Conservation (phyloP, 1,140 invertebrate species). For the Geopemphigus sp. region DNA sequence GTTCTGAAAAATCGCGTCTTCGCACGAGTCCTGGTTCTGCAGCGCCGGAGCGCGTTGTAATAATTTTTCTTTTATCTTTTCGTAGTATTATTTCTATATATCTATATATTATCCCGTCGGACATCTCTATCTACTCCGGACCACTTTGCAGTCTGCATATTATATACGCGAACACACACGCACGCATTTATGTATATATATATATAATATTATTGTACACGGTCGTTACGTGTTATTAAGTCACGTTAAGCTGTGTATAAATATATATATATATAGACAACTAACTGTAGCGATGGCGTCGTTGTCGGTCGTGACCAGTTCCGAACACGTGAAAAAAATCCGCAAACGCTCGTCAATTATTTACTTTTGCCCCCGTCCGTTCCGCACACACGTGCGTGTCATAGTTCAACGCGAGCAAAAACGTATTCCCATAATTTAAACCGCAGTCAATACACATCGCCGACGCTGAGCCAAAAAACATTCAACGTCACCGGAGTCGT, state of each 20-base stretch:
- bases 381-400: neutral
- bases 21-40: neutral
- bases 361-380: neutral
- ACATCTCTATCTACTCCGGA: constrained; percentile 27
- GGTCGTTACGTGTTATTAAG: constrained; percentile 20
- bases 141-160: neutral
- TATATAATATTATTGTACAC: constrained; percentile 24
- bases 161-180: neutral
- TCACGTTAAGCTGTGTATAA: neutral
- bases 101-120: constrained; percentile 4
- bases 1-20: constrained; percentile 4
- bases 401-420: constrained; percentile 7
- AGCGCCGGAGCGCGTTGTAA: neutral
- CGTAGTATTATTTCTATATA: neutral
- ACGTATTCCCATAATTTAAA: neutral
- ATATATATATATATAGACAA: neutral
- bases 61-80: constrained; percentile 7
- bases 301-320: constrained; percentile 42
- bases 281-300: neutral
- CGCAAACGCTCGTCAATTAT: constrained; percentile 43
- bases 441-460: neutral
- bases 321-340: constrained; percentile 18
- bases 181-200: neutral
- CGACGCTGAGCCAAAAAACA: neutral
- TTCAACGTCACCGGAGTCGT: neutral